These are phyloP conservation scores for Cyprinodon variegatus DNA, from an alignment of 2,113 vertebrate species.

Conservation along the genomic window DNA sequence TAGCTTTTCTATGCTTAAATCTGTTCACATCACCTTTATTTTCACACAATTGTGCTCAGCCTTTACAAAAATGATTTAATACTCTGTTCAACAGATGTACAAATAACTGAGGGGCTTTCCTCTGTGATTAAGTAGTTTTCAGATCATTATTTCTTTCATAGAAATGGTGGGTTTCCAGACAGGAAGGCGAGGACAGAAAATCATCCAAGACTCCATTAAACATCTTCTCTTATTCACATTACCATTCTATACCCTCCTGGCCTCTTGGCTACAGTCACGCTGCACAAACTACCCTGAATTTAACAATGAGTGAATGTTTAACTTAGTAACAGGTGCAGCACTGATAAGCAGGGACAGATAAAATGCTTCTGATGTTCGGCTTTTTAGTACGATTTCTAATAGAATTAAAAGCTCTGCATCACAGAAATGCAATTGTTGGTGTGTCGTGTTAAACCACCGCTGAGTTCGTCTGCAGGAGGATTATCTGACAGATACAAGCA, in stretches of 20 bases:
- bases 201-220: background rate
- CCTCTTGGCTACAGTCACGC: constrained; percentile 27
- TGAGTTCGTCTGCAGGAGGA: constrained; percentile 6
- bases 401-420: constrained; percentile 22
- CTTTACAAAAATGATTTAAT: background rate
- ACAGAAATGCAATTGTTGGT: constrained; percentile 23
- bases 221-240: constrained; percentile 42
- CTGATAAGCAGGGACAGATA: constrained; percentile 30
- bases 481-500: constrained; percentile 17
- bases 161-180: background rate
- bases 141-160: background rate
- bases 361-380: constrained; percentile 39
- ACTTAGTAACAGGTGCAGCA: constrained; percentile 11
- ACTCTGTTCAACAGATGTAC: background rate
- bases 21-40: background rate
- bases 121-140: background rate
- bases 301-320: constrained; percentile 53
- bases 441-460: constrained; percentile 22
- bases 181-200: background rate
- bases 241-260: constrained; percentile 35
- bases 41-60: background rate
- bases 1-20: background rate
- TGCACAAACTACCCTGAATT: constrained; percentile 56
- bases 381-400: constrained; percentile 37
- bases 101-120: background rate